Evolutionary conservation across 2,113 vertebrate genomes (phyloP), one percentile per base, ranked within the genome.

Genomic region (Dendropsophus ebraccatus): DNA sequence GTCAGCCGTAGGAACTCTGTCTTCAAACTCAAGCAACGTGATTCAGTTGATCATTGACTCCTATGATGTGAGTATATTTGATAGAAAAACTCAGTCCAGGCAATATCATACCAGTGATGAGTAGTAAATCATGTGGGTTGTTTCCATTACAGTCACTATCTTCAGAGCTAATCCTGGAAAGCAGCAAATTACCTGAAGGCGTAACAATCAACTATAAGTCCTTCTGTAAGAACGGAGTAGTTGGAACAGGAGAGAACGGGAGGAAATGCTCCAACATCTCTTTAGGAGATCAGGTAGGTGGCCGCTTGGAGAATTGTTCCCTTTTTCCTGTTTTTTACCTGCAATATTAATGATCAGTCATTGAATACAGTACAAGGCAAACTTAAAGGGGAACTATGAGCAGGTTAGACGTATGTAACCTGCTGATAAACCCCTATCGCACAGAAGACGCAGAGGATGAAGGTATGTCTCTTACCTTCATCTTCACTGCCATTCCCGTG

Each of bases 21-120:
- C 98, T 88, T 95, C 96, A 37, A 98, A 99, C 92, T 99, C 98
- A 82, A 98, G 96, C 92, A 99, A 99, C 19, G 98, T 99, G 54
- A 99, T 99, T 90, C 96, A 98, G 67, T 92, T 99, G 84, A 99
- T 99, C 87, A 97, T 99, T 65, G 97, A 99, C 77, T 97, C 98
- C 2, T 99, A 99, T 91, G 99, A 99, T 56, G 98, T 99, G 92
- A 97, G 97, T 96, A 86, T 4, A 70, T 21, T 7, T 21, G 4
- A 19, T 54, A 54, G 6, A 19, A 28, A 13, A 1, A 28, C 1
- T 1, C 23, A 9, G 8, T n/a, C 6, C 21, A 23, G 7, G 2
- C 1, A 10, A n/a, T 2, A 10, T 28, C 62, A 0, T 0, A 28
- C 17, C 12, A 6, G 4, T 17, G 11, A 12, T 30, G 2, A 67